Conservation (phyloP, 2,113 vertebrate genomes). For the Pituophis catenifer region DNA sequence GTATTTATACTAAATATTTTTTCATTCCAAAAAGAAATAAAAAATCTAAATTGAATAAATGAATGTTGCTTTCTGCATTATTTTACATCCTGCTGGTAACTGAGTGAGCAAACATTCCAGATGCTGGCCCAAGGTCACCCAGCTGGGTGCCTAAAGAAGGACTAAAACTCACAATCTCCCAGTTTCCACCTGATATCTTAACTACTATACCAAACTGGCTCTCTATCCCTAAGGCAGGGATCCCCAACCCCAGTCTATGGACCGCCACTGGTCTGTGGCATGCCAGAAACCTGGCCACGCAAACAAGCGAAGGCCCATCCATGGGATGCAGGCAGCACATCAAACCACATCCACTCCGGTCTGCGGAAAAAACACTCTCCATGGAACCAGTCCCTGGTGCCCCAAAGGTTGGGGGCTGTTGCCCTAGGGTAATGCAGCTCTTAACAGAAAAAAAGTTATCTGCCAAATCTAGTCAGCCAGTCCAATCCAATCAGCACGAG, state of each 20-base stretch:
- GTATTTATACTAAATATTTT: neutral
- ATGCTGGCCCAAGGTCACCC: neutral
- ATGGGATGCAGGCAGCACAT: no score
- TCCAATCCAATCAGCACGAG: neutral
- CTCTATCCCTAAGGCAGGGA: no score
- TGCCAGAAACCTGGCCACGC: no score
- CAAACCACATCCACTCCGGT: no score
- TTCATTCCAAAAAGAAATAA: neutral
- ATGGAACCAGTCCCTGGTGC: no score
- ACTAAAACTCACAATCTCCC: neutral
- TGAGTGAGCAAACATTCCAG: neutral
- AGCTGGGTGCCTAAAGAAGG: neutral
- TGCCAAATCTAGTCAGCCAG: neutral
- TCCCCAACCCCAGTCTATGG: no score
- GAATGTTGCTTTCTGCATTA: neutral
- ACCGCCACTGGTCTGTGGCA: no score
- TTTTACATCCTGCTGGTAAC: neutral
- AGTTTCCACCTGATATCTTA: no score
- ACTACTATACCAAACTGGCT: no score
- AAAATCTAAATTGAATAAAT: neutral
- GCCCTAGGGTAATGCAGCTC: neutral
- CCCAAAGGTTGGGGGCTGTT: no score
- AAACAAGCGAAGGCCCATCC: no score
- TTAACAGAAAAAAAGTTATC: neutral
- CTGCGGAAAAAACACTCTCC: no score